Evolutionary conservation across 2,888 invertebrate genomes (phyloP).

Genomic region (Agriopis leucophaearia): DNA sequence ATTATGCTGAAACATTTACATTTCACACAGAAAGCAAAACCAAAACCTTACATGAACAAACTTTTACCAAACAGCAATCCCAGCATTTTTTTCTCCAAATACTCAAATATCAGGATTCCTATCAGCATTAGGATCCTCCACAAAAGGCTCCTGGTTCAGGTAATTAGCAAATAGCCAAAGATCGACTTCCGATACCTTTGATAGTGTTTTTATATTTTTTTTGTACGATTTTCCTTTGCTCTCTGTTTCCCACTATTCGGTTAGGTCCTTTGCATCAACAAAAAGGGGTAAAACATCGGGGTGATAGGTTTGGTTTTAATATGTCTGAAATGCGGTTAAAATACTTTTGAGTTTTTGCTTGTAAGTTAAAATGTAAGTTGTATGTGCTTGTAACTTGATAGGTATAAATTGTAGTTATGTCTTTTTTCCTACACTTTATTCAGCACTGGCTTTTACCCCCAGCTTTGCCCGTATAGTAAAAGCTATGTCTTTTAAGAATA

Average conservation of each 20-base stretch:
- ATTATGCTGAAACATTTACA: too few species aligned
- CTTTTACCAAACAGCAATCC: slow-evolving; percentile 4
- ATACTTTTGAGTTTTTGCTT: slow-evolving; percentile 21
- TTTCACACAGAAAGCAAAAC: too few species aligned
- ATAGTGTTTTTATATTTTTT: slow-evolving; percentile 33
- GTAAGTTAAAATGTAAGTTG: background rate
- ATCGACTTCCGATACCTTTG: slow-evolving; percentile 55
- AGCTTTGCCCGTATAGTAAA: too few species aligned
- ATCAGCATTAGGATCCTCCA: slow-evolving; percentile 23
- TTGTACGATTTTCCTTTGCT: slow-evolving; percentile 38
- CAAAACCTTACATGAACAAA: background rate
- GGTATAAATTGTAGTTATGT: too few species aligned
- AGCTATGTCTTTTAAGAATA: too few species aligned
- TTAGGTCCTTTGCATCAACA: slow-evolving; percentile 43
- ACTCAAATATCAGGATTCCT: slow-evolving; percentile 11
- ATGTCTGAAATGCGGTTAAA: slow-evolving; percentile 46
- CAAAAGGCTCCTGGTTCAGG: slow-evolving; percentile 38
- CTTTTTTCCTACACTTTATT: background rate
- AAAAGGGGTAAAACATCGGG: slow-evolving; percentile 33
- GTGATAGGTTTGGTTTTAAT: slow-evolving; percentile 37
- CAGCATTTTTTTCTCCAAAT: slow-evolving; percentile 24
- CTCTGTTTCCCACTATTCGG: slow-evolving; percentile 38
- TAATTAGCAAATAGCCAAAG: slow-evolving; percentile 80
- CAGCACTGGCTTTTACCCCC: too few species aligned
- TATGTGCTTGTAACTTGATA: too few species aligned